Percentiles rank a stretch among this genome's conserved stretches.
phyloP scores from a whole-genome alignment of 2,888 invertebrate species.

The Netelia virgata region DNA sequence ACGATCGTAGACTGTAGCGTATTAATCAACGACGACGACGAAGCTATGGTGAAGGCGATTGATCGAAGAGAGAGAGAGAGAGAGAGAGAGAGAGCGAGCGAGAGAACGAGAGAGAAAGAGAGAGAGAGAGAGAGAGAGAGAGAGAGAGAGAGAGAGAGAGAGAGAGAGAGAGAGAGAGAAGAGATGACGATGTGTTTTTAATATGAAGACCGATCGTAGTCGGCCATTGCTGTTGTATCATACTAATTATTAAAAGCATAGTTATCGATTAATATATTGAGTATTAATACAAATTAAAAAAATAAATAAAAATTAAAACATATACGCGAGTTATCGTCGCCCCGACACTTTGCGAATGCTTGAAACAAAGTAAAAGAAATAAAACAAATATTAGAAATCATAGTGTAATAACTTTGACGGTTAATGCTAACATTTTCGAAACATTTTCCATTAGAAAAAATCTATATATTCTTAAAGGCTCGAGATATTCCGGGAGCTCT shows the following conservation, averaged over 20 bases:
- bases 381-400: not conserved
- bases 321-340: constrained; percentile 70
- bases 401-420: not conserved
- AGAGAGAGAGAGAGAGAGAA: constrained; percentile 39
- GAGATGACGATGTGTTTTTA: constrained; percentile 77
- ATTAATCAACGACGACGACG: constrained; percentile 80
- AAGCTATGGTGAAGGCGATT: constrained; percentile 69
- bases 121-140: constrained; percentile 47
- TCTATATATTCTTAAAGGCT: constrained; percentile 12
- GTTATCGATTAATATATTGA: constrained; percentile 66
- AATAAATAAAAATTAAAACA: constrained; percentile 68
- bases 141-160: constrained; percentile 24
- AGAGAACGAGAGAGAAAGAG: constrained; percentile 29
- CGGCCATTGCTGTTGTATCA: constrained; percentile 81
- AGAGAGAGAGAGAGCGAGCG: constrained; percentile 24
- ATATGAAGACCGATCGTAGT: constrained; percentile 74
- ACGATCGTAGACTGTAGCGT: constrained; percentile 82
- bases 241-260: constrained; percentile 76
- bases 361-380: not conserved
- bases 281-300: constrained; percentile 66
- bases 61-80: constrained; percentile 42
- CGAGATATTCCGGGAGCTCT: constrained; percentile 13
- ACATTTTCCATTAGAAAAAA: constrained; percentile 20
- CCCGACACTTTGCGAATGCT: constrained; percentile 66
- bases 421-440: constrained; percentile 8